phyloP scores from a whole-genome alignment of 2,888 invertebrate species.

The Perdita meconis region DNA sequence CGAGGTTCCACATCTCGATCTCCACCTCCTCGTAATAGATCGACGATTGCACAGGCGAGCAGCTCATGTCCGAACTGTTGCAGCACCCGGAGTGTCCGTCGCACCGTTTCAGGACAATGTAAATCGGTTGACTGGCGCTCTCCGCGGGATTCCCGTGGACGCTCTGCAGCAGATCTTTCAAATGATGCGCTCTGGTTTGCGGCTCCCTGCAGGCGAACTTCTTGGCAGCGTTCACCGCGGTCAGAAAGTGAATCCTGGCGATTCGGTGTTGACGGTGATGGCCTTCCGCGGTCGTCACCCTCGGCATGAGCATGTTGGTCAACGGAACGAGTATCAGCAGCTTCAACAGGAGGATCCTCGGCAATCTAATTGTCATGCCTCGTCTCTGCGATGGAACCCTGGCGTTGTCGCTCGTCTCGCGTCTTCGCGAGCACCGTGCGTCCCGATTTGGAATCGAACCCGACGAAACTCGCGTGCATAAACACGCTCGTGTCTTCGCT shows the following conservation, averaged over 20 bases:
- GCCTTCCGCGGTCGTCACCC: slow-evolving; percentile 14
- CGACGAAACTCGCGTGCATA: not conserved
- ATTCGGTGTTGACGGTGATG: slow-evolving; percentile 13
- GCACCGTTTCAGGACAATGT: slow-evolving; percentile 75
- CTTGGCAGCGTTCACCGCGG: slow-evolving; percentile 44
- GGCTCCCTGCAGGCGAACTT: slow-evolving; percentile 71
- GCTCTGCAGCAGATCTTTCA: slow-evolving; percentile 68
- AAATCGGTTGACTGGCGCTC: slow-evolving; percentile 67
- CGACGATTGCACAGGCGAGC: slow-evolving; percentile 65
- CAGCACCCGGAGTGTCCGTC: slow-evolving; percentile 81
- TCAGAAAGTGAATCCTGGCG: slow-evolving; percentile 49
- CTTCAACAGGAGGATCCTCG: slow-evolving; percentile 27
- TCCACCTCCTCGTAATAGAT: slow-evolving; percentile 71
- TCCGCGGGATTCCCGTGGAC: slow-evolving; percentile 51
- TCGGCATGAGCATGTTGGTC: slow-evolving; percentile 26
- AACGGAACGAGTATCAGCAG: slow-evolving; percentile 53
- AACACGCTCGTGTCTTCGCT: slow-evolving; percentile 11
- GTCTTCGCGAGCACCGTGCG: too few species aligned
- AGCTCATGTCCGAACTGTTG: slow-evolving; percentile 62
- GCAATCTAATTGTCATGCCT: slow-evolving; percentile 53
- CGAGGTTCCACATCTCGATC: slow-evolving; percentile 67
- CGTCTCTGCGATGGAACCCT: slow-evolving; percentile 5
- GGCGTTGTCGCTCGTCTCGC: not conserved
- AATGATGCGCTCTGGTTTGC: slow-evolving; percentile 74
- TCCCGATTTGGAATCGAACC: not conserved